Evolutionary conservation across 2,888 invertebrate genomes (phyloP), one percentile per base, ranked within the genome.

Genomic region (Ennomos erosarius): DNA sequence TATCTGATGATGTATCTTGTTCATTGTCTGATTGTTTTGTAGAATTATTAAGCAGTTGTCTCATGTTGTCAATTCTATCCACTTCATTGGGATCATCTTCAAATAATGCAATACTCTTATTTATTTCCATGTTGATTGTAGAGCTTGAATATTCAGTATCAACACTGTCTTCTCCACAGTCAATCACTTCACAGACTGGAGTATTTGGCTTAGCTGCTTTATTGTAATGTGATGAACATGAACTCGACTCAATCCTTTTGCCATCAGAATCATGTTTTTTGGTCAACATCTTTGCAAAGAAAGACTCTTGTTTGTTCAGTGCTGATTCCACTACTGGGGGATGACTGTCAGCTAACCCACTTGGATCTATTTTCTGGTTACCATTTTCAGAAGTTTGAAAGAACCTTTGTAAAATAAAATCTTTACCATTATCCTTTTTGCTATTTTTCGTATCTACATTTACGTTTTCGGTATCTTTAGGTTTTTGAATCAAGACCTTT

Each of bases 71-170:
- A 1, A 92, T 78, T 33, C 89, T 77, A 8, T 69, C 74, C 0
- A 83, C 61, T 38, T 87, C 85, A 37, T 78, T 68, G 0, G 86
- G 82, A 51, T 90, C 87, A 0, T 88, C 87, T 59, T 90, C 88
- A 65, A 91, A 92, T 45, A 92, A 67, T 8, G 90, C 87, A 55
- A 88, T 86, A 59, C 92, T 92, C 62, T 85, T 88, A 65, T 92
- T 90, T 12, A 92, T 92, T 81, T 93, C 93, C 55, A 83, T 82
- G 59, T 91, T 85, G 10, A 92, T 92, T 1, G 92, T 92, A 2
- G 91, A 90, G 10, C 82, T 82, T 8, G 92, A 91, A 65, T 84
- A 89, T 44, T 86, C 76, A 2, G 89, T 85, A 43, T 90, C 90
- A 57, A 87, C 88, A 49, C 87, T 89, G 46, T 87, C 81, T 46